phyloP scores from a whole-genome alignment of 2,888 invertebrate genomes.

The Prionchulus punctatus region DNA sequence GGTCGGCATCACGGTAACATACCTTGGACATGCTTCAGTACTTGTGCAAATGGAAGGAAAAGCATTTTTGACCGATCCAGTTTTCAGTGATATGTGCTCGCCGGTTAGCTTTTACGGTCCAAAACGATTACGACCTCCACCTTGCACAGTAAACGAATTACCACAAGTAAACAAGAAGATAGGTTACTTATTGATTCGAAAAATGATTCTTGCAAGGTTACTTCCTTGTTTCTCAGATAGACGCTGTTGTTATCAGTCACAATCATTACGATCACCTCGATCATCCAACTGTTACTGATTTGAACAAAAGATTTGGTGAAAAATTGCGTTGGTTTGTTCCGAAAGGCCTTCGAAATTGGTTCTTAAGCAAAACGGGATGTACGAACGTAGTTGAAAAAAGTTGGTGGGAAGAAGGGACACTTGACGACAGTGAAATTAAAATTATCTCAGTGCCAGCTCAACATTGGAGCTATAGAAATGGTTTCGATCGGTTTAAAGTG shows the following conservation, averaged over 20 bases:
- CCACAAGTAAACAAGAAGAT: constrained; percentile 21
- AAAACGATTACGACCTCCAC: constrained; percentile 34
- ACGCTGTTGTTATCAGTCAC: constrained; percentile 40
- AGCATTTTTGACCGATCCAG: constrained; percentile 39
- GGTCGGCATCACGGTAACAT: too few relatives aligned
- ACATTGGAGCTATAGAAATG: constrained; percentile 41
- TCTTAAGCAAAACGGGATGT: constrained; percentile 30
- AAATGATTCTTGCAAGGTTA: too few relatives aligned
- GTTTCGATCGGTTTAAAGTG: too few relatives aligned
- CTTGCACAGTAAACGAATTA: constrained; percentile 34
- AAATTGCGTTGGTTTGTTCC: constrained; percentile 40
- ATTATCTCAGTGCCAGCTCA: constrained; percentile 40
- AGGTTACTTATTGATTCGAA: too few relatives aligned
- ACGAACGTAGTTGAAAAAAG: constrained; percentile 35
- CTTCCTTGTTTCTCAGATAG: too few relatives aligned
- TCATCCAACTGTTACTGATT: constrained; percentile 20
- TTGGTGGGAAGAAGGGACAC: constrained; percentile 34
- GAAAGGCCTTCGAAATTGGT: constrained; percentile 34
- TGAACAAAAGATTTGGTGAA: constrained; percentile 27
- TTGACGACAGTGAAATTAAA: constrained; percentile 8
- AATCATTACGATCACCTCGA: constrained; percentile 42
- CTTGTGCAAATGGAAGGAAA: constrained; percentile 37
- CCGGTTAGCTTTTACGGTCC: constrained; percentile 32
- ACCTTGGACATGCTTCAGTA: constrained; percentile 41
- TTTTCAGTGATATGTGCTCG: constrained; percentile 35